Percentiles rank a stretch among this genome's conserved stretches.
phyloP scores from a whole-genome alignment of 2,797 vertebrate species.

The Toxotes lorentzi region DNA sequence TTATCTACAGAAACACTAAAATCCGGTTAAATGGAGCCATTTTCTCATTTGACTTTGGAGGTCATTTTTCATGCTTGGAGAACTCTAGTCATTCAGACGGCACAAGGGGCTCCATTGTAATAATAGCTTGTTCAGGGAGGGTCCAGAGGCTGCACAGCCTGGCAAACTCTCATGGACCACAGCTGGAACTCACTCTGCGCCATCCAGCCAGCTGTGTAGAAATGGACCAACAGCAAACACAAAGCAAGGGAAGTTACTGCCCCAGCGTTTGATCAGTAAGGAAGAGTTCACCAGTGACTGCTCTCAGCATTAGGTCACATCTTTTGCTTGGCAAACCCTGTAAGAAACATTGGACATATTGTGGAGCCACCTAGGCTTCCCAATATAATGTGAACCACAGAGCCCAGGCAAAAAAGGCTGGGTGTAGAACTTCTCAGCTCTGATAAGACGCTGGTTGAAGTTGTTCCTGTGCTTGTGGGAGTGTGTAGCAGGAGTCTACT shows the following conservation, averaged over 20 bases:
- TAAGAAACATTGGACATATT: slow-evolving; percentile 54
- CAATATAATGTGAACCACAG: slow-evolving; percentile 51
- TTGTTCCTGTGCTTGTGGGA: slow-evolving; percentile 46
- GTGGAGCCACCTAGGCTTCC: slow-evolving; percentile 55
- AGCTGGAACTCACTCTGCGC: slow-evolving; percentile 62
- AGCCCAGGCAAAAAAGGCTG: slow-evolving; percentile 52
- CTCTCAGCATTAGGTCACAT: slow-evolving; percentile 61
- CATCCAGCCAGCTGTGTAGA: slow-evolving; percentile 45
- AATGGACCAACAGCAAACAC: slow-evolving; percentile 54
- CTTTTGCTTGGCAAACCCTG: slow-evolving; percentile 62
- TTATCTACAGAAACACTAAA: slow-evolving; percentile 85
- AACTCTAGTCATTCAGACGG: slow-evolving; percentile 74
- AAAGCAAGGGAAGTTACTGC: slow-evolving; percentile 37
- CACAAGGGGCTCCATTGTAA: slow-evolving; percentile 75
- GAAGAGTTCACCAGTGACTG: slow-evolving; percentile 53
- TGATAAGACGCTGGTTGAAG: slow-evolving; percentile 31
- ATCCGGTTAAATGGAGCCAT: slow-evolving; percentile 84
- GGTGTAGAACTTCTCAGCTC: slow-evolving; percentile 30
- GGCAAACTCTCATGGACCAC: slow-evolving; percentile 55
- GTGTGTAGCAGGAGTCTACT: slow-evolving; percentile 28
- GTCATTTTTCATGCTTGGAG: slow-evolving; percentile 82
- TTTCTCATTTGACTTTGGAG: slow-evolving; percentile 85
- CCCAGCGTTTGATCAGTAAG: slow-evolving; percentile 54
- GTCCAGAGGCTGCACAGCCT: slow-evolving; percentile 59
- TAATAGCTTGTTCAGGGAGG: slow-evolving; percentile 62